Evolutionary conservation across 2,113 vertebrate genomes (phyloP), one percentile per base, ranked within the genome.

Genomic region (Zeus faber): DNA sequence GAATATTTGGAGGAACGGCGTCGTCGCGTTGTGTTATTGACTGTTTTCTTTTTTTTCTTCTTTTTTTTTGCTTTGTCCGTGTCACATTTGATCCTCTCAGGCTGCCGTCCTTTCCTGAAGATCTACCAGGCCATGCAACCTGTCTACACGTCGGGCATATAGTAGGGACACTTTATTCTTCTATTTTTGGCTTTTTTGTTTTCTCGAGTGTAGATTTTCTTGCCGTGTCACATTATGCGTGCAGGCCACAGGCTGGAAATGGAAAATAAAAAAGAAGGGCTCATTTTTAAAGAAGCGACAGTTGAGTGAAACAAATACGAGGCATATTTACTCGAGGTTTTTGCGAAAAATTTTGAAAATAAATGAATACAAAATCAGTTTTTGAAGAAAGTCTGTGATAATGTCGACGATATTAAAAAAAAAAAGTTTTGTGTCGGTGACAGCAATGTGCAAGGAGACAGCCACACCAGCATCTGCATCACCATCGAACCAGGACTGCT

Each of bases 41-140:
- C 35, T 18, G 6, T 17, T 21, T n/a, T n/a, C n/a, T n/a, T n/a
- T n/a, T n/a, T n/a, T n/a, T 4, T 6, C 0, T 1, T 21, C n/a
- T 16, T 25, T 26, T 1, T 3, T 0, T 18, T 5, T 7, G 1
- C 49, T 48, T 0, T 5, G 5, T 7, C 4, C 16, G 16, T 31
- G 1, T 70, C 16, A 31, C 2, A 27, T 16, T 49, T 11, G 29
- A 49, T 0, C 49, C 0, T 78, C 74, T 14, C 81, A 99, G 97
- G 97, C 63, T 99, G 96, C 69, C 94, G 95, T 46, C 96, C 97
- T 1, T 98, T 99, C 78, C 92, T 99, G 78, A 98, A 98, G 85
- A 98, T 99, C 87, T 98, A 98, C 91, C 97, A 99, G 85, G 93
- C 95, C 17, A 98, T 98, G 97, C 96, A 98, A 61, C 97, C 95